Conservation (phyloP, 2,888 invertebrate genomes). For the Agrotis exclamationis region DNA sequence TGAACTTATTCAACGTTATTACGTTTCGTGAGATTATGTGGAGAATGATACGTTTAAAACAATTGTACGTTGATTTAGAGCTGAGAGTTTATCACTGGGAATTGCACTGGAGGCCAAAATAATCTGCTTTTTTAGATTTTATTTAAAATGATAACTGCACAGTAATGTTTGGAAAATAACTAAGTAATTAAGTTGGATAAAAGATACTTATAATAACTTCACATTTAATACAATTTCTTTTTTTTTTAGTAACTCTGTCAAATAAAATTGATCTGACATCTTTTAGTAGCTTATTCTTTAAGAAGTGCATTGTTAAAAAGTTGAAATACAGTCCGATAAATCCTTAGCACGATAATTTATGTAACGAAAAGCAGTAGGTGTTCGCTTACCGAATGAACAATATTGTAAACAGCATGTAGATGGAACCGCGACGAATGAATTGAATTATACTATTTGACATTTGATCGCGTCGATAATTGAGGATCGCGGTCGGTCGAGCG, state of each 20-base stretch:
- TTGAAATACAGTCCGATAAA: not conserved
- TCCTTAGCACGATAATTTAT: constrained; percentile 13
- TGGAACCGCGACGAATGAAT: constrained; percentile 47
- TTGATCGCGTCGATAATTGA: constrained; percentile 59
- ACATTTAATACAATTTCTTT: too few relatives aligned
- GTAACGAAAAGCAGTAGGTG: constrained; percentile 40
- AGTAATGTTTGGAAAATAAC: too few relatives aligned
- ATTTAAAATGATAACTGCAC: too few relatives aligned
- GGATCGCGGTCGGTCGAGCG: constrained; percentile 61
- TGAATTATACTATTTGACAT: constrained; percentile 54
- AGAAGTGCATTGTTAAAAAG: not conserved
- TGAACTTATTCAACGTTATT: constrained; percentile 50
- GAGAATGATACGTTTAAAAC: constrained; percentile 26
- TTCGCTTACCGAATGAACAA: constrained; percentile 19
- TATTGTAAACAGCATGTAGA: constrained; percentile 40
- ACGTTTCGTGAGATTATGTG: constrained; percentile 16
- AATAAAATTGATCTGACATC: too few relatives aligned
- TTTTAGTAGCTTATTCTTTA: not conserved
- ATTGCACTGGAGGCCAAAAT: not conserved
- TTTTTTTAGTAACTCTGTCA: too few relatives aligned
- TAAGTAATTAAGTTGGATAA: too few relatives aligned
- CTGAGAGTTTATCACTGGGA: not conserved
- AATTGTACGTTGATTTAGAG: constrained; percentile 7
- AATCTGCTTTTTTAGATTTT: not conserved
- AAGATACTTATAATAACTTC: too few relatives aligned